Evolutionary conservation across 2,888 invertebrate genomes (phyloP).

Genomic region (Uropetala carovei): DNA sequence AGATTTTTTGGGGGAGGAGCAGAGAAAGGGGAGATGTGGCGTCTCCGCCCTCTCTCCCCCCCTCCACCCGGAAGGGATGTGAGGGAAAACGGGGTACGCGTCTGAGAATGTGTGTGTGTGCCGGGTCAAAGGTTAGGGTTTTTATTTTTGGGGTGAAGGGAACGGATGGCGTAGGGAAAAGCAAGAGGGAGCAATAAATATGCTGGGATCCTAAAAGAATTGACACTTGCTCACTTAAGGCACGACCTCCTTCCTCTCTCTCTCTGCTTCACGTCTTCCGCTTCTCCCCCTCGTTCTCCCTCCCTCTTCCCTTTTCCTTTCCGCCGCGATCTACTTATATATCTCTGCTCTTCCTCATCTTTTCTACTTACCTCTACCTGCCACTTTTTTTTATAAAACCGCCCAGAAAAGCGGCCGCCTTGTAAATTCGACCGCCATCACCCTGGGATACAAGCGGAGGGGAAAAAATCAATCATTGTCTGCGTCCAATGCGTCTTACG

Average conservation of each 20-base stretch:
- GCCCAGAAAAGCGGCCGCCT: background rate
- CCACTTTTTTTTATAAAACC: background rate
- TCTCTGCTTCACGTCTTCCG: background rate
- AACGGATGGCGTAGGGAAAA: background rate
- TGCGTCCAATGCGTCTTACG: background rate
- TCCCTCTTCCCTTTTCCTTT: background rate
- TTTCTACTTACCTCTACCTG: background rate
- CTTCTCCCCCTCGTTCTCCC: background rate
- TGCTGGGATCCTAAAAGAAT: background rate
- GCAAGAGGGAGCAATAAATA: background rate
- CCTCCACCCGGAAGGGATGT: too few relatives aligned
- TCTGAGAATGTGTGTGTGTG: background rate
- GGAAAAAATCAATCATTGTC: constrained; percentile 8
- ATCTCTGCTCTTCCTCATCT: background rate
- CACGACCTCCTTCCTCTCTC: background rate
- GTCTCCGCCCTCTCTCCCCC: too few relatives aligned
- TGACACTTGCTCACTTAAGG: constrained; percentile 7
- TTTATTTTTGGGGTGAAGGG: background rate
- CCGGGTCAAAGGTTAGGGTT: constrained; percentile 5
- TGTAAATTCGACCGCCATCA: background rate
- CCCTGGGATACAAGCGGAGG: background rate
- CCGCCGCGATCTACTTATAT: background rate
- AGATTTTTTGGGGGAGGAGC: background rate
- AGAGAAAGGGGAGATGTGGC: too few relatives aligned
- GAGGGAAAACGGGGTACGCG: too few relatives aligned